phyloP scores from a whole-genome alignment of 2,888 invertebrate genomes.

The Hemicrepidius hirtus region DNA sequence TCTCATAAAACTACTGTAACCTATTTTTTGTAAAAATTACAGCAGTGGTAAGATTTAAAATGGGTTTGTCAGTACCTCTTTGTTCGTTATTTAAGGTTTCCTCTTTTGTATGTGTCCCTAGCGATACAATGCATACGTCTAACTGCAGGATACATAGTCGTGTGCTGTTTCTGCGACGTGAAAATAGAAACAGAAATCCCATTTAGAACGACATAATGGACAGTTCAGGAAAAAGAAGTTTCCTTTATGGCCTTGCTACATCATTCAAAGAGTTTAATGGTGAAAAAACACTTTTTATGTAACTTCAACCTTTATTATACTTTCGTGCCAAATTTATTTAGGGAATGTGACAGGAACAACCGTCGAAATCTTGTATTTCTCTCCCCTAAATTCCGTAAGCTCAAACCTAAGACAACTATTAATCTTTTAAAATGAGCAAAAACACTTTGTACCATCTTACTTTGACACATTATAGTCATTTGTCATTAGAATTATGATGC shows the following conservation, averaged over 20 bases:
- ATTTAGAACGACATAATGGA: constrained; percentile 19
- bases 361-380: constrained; percentile 19
- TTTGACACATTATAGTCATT: constrained; percentile 58
- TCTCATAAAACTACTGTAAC: no score
- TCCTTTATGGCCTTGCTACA: constrained; percentile 12
- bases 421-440: constrained; percentile 62
- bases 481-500: constrained; percentile 53
- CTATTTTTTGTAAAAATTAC: no score
- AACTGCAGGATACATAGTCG: not conserved
- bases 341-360: constrained; percentile 15
- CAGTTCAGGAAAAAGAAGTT: constrained; percentile 14
- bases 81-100: not conserved
- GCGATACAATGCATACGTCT: constrained; percentile 5
- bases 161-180: not conserved
- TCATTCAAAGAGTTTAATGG: constrained; percentile 26
- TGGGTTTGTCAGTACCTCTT: no score
- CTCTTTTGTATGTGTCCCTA: constrained; percentile 10
- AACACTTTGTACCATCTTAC: constrained; percentile 60
- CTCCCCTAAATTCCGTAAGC: constrained; percentile 10
- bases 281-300: constrained; percentile 10
- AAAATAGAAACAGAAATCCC: constrained; percentile 27
- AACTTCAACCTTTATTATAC: constrained; percentile 26
- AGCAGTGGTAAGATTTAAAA: no score
- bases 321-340: constrained; percentile 21
- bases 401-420: constrained; percentile 54